Base-by-base conservation (phyloP, 2,797 vertebrate genomes). In the Poecilia velifera region DNA sequence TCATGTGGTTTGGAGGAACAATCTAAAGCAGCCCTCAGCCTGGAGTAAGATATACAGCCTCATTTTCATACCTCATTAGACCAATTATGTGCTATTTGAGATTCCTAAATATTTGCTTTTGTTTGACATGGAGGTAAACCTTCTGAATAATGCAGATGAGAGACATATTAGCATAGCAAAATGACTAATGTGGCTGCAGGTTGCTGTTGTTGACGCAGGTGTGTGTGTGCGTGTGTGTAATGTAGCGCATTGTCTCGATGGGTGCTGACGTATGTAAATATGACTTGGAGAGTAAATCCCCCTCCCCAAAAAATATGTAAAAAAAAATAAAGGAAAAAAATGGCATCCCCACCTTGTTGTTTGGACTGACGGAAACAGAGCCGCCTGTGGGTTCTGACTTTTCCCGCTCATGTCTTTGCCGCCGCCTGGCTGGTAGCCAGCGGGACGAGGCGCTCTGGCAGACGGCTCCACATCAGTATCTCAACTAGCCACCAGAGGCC, bases 401-500 rank as follows among this genome's bases (percentile, higher is more conserved):
- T 86, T 90, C 87, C 79, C 78, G 82, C 89, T 91, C 90, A 95
- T 93, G 89, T 90, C 86, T 94, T 93, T 93, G 87, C 88, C 89
- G 73, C 84, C 86, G 81, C 85, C 89, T 94, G 95, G 95, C 91
- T 76, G 47, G 77, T 31, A 72, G 90, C 92, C 93, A 94, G 88
- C 71, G n/a, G 86, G 81, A 91, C 87, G 92, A 94, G 87, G 82
- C 89, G 80, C 88, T 77, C 90, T 93, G 93, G 94, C 93, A 95
- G 91, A 91, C 85, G 83, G 87, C 82, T 88, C 89, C 88, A 93
- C 94, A 95, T 95, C 94, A 93, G 94, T 94, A 94, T 94, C 92
- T 86, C 91, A 93, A 95, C 90, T 92, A 94, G 93, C 93, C 95
- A 94, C 93, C 80, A 86, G 94, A 95, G 94, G 87, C 89, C 31